Conservation (phyloP, 2,797 vertebrate species). For the Labroides dimidiatus region DNA sequence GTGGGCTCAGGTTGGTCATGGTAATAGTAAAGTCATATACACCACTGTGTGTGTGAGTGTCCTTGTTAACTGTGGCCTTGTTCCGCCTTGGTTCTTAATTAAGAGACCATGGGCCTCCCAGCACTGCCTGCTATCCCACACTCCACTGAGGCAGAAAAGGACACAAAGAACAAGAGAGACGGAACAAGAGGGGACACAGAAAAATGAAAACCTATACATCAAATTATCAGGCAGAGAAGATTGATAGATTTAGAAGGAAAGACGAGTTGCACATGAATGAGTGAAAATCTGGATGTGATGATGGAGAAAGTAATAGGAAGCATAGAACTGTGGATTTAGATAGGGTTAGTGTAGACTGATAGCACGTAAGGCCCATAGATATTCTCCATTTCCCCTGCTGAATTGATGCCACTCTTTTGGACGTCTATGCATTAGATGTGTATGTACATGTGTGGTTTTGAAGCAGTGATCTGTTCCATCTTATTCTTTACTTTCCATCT, state of each 20-base stretch:
- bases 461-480: constrained; percentile 71
- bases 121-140: constrained; percentile 68
- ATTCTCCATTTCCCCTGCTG: constrained; percentile 59
- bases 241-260: constrained; percentile 52
- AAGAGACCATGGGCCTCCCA: constrained; percentile 76
- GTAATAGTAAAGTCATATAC: constrained; percentile 46
- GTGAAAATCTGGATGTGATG: constrained; percentile 49
- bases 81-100: constrained; percentile 84
- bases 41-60: constrained; percentile 50
- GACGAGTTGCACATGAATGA: constrained; percentile 41
- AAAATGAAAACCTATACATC: constrained; percentile 40
- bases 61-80: constrained; percentile 78
- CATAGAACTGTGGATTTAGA: constrained; percentile 1
- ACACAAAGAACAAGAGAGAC: constrained; percentile 42
- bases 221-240: constrained; percentile 45
- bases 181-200: constrained; percentile 23
- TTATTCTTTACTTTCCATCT: constrained; percentile 76
- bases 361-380: constrained; percentile 32
- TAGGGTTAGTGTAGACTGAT: constrained; percentile 30
- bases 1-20: background rate
- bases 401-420: constrained; percentile 72
- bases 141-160: constrained; percentile 70
- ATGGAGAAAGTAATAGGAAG: constrained; percentile 57
- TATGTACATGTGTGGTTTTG: constrained; percentile 45
- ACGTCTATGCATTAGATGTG: constrained; percentile 24